Base-by-base conservation (phyloP, 1,140 invertebrate genomes). In the Dendroctonus ponderosae region DNA sequence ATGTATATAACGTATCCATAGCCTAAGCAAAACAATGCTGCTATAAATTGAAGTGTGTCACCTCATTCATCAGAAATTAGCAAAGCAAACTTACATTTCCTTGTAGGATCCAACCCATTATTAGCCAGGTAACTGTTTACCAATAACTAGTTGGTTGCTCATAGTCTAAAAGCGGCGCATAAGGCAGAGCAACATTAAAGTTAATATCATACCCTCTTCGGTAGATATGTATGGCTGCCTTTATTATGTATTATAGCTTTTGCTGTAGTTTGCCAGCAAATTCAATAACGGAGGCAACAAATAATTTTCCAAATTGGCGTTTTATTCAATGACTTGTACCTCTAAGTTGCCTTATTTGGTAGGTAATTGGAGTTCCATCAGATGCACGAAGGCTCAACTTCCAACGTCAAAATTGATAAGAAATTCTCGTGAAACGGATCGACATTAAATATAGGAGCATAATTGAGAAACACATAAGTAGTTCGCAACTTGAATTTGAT, bases 231-330 rank as follows among this genome's bases (percentile, higher is more conserved):
- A 60, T 60, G 37, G 15, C 58, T 60, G 40, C 44, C 46, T 50
- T 60, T 48, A 60, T 60, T 49, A 48, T 39, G 40, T 60, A 60
- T 60, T 60, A 60, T 50, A 60, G 58, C 37, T 60, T 12, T 60
- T 60, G 39, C 58, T 48, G 43, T 38, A 60, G 44, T 48, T 60
- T 46, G 37, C 58, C 40, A 49, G 58, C 58, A 60, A 60, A 60
- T 60, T 60, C 58, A 60, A 60, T 60, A 49, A 49, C 44, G 46
- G 11, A 46, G 37, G 39, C 37, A 48, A 50, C 58, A 60, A 60
- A 60, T 46, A 60, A 60, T 60, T 60, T 60, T 14, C 44, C 43
- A 58, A 58, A 41, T 60, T 43, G 58, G 26, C 43, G n/a, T 60
- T 60, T 60, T 60, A 50, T 46, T 39, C 58, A 43, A 48, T 48